Percentiles rank a stretch among this genome's conserved stretches.
These are phyloP conservation scores for Galbula dea DNA, from an alignment of 2,113 vertebrate genomes.

Conservation along the genomic window DNA sequence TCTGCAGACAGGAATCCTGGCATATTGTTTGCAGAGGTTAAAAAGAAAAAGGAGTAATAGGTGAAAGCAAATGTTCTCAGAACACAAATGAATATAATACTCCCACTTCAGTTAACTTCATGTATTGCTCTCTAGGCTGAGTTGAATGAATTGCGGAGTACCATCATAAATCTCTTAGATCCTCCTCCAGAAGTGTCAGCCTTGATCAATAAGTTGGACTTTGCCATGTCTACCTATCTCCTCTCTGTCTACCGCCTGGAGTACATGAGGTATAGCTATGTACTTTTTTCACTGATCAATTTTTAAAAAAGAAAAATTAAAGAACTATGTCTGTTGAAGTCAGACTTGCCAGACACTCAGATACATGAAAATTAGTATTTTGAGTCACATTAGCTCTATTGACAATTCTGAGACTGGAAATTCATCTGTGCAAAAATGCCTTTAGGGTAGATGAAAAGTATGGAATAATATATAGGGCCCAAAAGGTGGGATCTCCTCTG, in stretches of 20 bases:
- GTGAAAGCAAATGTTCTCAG: neutral
- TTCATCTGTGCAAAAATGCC: neutral
- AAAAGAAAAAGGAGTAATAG: neutral
- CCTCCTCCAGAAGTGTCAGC: conserved; percentile 89
- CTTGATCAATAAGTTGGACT: conserved; percentile 93
- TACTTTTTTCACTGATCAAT: neutral
- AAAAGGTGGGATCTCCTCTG: neutral
- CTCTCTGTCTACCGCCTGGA: conserved; percentile 94
- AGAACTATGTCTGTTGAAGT: neutral
- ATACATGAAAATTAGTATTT: neutral
- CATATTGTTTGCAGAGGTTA: neutral
- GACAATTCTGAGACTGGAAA: neutral
- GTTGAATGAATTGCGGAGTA: conserved; percentile 86
- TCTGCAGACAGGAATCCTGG: neutral
- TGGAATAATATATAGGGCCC: neutral
- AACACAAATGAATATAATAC: neutral
- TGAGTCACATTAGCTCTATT: neutral
- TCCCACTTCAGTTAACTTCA: neutral
- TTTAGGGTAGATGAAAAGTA: neutral
- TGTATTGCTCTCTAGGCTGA: conserved; percentile 79
- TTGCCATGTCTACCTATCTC: conserved; percentile 96
- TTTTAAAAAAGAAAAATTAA: neutral
- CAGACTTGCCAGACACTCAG: neutral
- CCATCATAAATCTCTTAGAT: conserved; percentile 92
- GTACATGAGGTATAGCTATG: conserved; percentile 85